Conservation (phyloP, 2,797 vertebrate species). For the Poecilia gillii region DNA sequence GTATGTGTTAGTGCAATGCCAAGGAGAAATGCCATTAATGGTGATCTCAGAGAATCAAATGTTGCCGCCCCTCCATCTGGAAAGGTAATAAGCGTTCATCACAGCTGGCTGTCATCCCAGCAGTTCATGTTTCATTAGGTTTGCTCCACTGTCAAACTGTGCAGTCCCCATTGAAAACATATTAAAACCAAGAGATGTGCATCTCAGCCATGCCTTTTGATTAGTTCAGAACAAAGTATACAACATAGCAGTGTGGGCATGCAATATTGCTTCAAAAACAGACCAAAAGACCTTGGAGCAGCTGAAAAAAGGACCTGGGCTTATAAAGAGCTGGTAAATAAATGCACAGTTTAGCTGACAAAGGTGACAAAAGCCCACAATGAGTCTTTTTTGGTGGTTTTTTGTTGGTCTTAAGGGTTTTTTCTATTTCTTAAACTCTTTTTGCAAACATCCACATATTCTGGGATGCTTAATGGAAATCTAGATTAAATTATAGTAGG, state of each 20-base stretch:
- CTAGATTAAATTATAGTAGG: neutral
- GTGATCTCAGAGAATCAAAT: neutral
- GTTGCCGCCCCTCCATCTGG: neutral
- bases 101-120: neutral
- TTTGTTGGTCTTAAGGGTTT: neutral
- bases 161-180: neutral
- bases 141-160: neutral
- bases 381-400: neutral
- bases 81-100: slow-evolving; percentile 4
- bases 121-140: neutral
- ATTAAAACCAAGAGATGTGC: neutral
- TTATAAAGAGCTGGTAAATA: neutral
- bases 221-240: neutral
- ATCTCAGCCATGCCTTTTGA: neutral
- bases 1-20: neutral
- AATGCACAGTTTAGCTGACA: neutral
- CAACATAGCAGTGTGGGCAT: neutral
- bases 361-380: neutral
- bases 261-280: neutral
- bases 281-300: neutral
- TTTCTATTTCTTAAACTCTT: neutral
- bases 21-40: neutral
- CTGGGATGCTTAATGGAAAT: neutral
- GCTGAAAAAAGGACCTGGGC: neutral
- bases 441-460: neutral